Evolutionary conservation across 1,140 invertebrate genomes (phyloP).

Genomic region (Oreohelix idahoensis): DNA sequence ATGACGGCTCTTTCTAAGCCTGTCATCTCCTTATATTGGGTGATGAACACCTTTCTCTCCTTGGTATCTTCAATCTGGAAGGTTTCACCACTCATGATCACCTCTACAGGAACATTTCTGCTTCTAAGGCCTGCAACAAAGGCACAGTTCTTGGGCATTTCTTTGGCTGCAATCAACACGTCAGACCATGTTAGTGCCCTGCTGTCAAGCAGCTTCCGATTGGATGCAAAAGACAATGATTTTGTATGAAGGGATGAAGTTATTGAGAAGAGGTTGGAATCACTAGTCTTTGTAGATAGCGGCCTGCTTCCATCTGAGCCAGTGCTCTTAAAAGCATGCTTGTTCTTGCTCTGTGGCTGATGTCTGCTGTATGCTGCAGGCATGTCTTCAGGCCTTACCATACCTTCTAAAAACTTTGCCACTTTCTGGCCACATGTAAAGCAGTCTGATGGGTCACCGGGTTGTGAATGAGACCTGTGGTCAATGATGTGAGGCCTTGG

Average conservation of each 20-base stretch:
- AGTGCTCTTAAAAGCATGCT: background rate
- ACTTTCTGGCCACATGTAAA: conserved; percentile 30
- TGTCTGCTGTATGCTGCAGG: background rate
- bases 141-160: background rate
- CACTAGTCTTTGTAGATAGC: background rate
- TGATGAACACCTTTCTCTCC: conserved; percentile 24
- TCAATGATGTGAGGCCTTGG: conserved; percentile 40
- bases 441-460: conserved; percentile 26
- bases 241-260: background rate
- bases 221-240: no score
- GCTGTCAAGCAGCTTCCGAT: conserved; percentile 4
- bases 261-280: background rate
- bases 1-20: conserved; percentile 40
- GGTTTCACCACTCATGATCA: conserved; percentile 10
- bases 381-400: conserved; percentile 6
- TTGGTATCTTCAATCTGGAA: conserved; percentile 17
- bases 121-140: conserved; percentile 23
- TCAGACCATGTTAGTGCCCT: conserved; percentile 22
- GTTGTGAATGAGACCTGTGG: conserved; percentile 25
- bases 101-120: conserved; percentile 8
- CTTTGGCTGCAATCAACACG: conserved; percentile 34
- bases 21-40: conserved; percentile 20
- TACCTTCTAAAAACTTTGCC: conserved; percentile 15
- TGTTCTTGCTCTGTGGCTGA: background rate
- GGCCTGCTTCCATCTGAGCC: background rate